Base-by-base conservation (phyloP, 2,797 vertebrate species). In the Pseudomugil gertrudae region DNA sequence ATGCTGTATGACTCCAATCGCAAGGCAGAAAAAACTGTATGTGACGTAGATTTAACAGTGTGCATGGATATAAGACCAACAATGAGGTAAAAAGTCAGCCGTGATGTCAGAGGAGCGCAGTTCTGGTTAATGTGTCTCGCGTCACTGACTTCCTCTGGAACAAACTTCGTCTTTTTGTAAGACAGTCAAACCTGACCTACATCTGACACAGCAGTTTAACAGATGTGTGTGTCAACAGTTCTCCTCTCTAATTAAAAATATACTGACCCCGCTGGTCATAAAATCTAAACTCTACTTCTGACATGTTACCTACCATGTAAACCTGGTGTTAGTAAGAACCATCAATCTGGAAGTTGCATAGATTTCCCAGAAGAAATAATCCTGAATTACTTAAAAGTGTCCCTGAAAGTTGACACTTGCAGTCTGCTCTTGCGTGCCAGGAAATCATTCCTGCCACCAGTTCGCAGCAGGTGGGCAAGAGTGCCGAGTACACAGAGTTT, bases 401-500 rank as follows among this genome's bases (percentile, higher is more conserved):
- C 51, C 53, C 72, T 64, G 55, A 81, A 79, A 80, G 73, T 62
- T 72, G 40, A 72, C 75, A 72, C 75, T 63, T 36, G 57, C 36
- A 30, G 62, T 57, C 43, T 66, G 55, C 67, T 69, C 15, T 68
- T 43, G 56, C 57, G 60, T 66, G 72, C 62, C 87, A 80, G 79
- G 67, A 75, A 75, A 76, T 72, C 62, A 26, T 58, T 51, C 72
- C 60, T 57, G 69, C 74, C 56, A 81, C 57, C 69, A 73, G 58
- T 58, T 77, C 78, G 6, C 73, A 65, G 81, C 82, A 73, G 83
- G 87, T 60, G 79, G 70, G 47, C 67, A 57, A 65, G 58, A 68
- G 72, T 40, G 86, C 81, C 83, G 79, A 90, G 87, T 73, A 87
- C 85, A 90, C 89, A 72, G 77, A 87, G 89, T 87, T 89, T 61